Evolutionary conservation across 2,888 invertebrate genomes (phyloP).

Genomic region (Lysandra coridon): DNA sequence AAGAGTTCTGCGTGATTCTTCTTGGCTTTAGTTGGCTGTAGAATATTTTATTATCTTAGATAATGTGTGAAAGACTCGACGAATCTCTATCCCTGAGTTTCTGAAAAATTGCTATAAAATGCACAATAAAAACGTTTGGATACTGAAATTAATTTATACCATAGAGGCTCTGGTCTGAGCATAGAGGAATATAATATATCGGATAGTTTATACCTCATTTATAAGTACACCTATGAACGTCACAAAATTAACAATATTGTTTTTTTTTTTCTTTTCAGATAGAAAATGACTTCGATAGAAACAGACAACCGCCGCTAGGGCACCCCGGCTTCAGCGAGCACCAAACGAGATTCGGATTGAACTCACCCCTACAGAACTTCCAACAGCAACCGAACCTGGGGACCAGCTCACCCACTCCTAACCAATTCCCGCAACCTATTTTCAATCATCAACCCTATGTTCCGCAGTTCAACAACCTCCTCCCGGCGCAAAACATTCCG

Average conservation of each 20-base stretch:
- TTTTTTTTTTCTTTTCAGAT: slow-evolving; percentile 54
- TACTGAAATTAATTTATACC: too few species aligned
- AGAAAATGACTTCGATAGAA: slow-evolving; percentile 76
- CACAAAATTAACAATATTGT: background rate
- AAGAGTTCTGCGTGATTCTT: too few species aligned
- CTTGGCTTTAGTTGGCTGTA: too few species aligned
- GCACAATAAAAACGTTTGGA: too few species aligned
- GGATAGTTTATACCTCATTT: too few species aligned
- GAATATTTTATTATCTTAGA: too few species aligned
- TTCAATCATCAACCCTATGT: slow-evolving; percentile 63
- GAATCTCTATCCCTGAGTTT: too few species aligned
- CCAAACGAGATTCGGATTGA: slow-evolving; percentile 72
- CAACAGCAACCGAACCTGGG: slow-evolving; percentile 59
- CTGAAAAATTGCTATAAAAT: too few species aligned
- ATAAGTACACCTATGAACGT: background rate
- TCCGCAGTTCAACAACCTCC: slow-evolving; percentile 65
- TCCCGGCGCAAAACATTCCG: slow-evolving; percentile 56
- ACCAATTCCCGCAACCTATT: slow-evolving; percentile 62
- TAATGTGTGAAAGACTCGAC: too few species aligned
- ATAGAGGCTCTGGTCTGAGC: too few species aligned
- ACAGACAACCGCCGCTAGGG: slow-evolving; percentile 64
- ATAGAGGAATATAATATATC: too few species aligned
- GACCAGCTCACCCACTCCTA: slow-evolving; percentile 58
- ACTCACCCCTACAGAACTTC: slow-evolving; percentile 67
- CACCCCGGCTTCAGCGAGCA: slow-evolving; percentile 72